These are phyloP conservation scores for Balanococcus diminutus DNA, from an alignment of 2,888 invertebrate genomes.

Conservation along the genomic window DNA sequence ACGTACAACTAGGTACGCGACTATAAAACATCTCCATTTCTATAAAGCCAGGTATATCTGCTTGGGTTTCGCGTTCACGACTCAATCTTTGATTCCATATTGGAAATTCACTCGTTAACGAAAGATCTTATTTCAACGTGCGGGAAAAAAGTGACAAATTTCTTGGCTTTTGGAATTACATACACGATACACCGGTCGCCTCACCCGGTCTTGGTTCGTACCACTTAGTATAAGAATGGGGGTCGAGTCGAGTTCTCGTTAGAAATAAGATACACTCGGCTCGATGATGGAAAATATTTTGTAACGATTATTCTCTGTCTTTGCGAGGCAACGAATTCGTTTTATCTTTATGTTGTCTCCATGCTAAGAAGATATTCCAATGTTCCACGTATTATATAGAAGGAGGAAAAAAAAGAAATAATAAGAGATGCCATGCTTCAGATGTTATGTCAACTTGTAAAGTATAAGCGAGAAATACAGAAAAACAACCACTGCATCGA, in stretches of 20 bases:
- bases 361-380: too few species aligned
- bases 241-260: slow-evolving; percentile 45
- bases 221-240: background rate
- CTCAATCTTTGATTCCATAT: slow-evolving; percentile 19
- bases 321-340: slow-evolving; percentile 45
- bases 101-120: slow-evolving; percentile 30
- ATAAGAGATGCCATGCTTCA: background rate
- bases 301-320: slow-evolving; percentile 54
- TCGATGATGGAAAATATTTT: slow-evolving; percentile 54
- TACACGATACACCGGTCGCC: background rate
- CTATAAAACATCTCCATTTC: slow-evolving; percentile 9
- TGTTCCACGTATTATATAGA: background rate
- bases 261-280: slow-evolving; percentile 54
- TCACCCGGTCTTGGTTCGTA: background rate
- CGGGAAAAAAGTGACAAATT: slow-evolving; percentile 6
- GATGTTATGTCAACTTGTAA: slow-evolving; percentile 42
- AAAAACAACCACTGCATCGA: slow-evolving; percentile 1
- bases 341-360: slow-evolving; percentile 50
- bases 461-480: slow-evolving; percentile 39
- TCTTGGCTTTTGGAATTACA: slow-evolving; percentile 12
- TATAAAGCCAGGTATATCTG: background rate
- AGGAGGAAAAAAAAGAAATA: background rate
- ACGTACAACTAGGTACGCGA: background rate
- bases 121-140: slow-evolving; percentile 33
- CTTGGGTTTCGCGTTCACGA: slow-evolving; percentile 1